Conservation (phyloP, 1,140 invertebrate species). For the Drosophila elegans region DNA sequence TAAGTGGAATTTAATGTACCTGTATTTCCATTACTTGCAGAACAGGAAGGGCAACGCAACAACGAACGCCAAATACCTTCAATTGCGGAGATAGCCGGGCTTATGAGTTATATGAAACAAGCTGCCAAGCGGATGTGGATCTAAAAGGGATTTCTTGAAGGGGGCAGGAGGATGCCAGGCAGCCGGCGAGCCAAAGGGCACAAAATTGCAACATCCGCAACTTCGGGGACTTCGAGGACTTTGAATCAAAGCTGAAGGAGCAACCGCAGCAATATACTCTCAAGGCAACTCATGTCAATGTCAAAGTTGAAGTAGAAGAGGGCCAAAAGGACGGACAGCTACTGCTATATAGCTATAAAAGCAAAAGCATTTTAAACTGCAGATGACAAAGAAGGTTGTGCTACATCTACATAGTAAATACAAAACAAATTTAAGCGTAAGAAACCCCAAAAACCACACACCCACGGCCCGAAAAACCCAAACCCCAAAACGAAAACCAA, state of each 20-base stretch:
- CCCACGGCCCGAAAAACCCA: slow-evolving; percentile 7
- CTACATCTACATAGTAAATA: slow-evolving; percentile 81
- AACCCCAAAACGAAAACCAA: slow-evolving; percentile 14
- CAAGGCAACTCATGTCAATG: slow-evolving; percentile 76
- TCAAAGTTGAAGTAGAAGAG: slow-evolving; percentile 62
- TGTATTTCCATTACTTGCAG: slow-evolving; percentile 38
- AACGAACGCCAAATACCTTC: slow-evolving; percentile 80
- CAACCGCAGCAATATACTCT: slow-evolving; percentile 70
- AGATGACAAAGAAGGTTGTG: slow-evolving; percentile 80
- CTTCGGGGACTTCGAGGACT: slow-evolving; percentile 4
- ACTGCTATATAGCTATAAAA: slow-evolving; percentile 28
- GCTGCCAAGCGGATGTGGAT: slow-evolving; percentile 45
- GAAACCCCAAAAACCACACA: slow-evolving; percentile 22
- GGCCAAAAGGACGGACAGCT: slow-evolving; percentile 3
- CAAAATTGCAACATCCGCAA: slow-evolving; percentile 23
- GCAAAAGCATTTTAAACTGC: slow-evolving; percentile 64
- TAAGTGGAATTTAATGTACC: slow-evolving; percentile 48
- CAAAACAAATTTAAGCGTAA: slow-evolving; percentile 55
- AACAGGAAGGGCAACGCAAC: slow-evolving; percentile 51
- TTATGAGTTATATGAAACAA: slow-evolving; percentile 26
- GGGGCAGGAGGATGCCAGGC: slow-evolving; percentile 57
- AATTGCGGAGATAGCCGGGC: slow-evolving; percentile 50
- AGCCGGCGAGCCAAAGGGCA: slow-evolving; percentile 26
- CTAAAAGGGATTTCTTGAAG: not conserved
- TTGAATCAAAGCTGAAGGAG: slow-evolving; percentile 40